Evolutionary conservation across 2,888 invertebrate genomes (phyloP).

Genomic region (Sipha maydis): DNA sequence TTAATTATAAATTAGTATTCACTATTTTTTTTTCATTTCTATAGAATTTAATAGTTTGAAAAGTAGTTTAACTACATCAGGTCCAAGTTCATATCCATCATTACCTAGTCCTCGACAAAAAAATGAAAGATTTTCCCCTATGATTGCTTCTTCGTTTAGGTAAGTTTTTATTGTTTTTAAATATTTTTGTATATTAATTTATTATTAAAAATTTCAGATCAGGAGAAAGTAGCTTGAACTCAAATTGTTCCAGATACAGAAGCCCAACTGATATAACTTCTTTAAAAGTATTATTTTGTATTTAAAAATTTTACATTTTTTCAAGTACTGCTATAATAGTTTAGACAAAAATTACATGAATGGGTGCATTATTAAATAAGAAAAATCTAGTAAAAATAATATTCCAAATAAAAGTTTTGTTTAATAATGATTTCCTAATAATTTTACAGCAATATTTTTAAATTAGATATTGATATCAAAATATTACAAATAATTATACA

Average conservation of each 20-base stretch:
- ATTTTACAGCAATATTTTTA: too few species aligned
- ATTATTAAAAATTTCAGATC: conserved; percentile 64
- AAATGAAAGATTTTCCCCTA: conserved; percentile 62
- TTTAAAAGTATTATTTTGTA: conserved; percentile 65
- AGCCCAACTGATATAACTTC: conserved; percentile 66
- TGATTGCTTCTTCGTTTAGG: conserved; percentile 66
- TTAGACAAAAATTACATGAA: neutral
- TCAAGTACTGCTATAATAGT: neutral
- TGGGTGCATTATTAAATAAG: neutral
- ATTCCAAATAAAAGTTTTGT: neutral
- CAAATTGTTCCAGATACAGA: conserved; percentile 72
- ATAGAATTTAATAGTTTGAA: conserved; percentile 67
- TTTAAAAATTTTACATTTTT: too few species aligned
- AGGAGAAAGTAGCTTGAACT: conserved; percentile 67
- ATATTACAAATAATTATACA: too few species aligned
- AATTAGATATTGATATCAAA: neutral
- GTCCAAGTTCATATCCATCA: conserved; percentile 70
- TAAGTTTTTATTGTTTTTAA: conserved; percentile 62
- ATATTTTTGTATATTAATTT: neutral
- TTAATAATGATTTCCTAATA: neutral
- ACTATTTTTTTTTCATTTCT: conserved; percentile 60
- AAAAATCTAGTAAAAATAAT: neutral
- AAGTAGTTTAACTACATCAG: conserved; percentile 69
- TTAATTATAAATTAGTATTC: neutral
- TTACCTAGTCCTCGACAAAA: conserved; percentile 67